A percentile compares a stretch with the other conserved stretches of the same genome.
phyloP scores from a whole-genome alignment of 2,888 invertebrate genomes.

The Agonopterix alstromeriana region DNA sequence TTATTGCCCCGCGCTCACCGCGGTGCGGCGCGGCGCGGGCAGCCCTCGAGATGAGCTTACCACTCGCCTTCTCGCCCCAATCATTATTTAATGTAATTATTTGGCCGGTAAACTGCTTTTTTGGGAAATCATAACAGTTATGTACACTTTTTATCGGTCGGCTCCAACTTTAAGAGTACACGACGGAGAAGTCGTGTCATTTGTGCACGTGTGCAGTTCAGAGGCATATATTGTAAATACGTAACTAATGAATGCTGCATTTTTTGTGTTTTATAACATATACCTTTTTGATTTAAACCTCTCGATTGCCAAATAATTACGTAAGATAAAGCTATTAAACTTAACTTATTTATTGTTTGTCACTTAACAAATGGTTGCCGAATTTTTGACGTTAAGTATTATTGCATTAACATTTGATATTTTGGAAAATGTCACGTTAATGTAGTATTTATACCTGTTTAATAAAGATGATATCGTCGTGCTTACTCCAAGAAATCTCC shows the following conservation, averaged over 20 bases:
- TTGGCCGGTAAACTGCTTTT: slow-evolving; percentile 53
- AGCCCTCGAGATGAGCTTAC: slow-evolving; percentile 66
- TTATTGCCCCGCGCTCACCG: slow-evolving; percentile 53
- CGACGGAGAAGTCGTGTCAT: slow-evolving; percentile 23
- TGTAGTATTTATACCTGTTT: too few species aligned
- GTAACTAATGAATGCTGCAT: neutral
- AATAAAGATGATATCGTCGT: too few species aligned
- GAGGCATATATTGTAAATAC: slow-evolving; percentile 4
- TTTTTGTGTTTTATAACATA: neutral
- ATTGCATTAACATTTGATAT: too few species aligned
- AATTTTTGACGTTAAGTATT: too few species aligned
- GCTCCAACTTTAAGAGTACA: slow-evolving; percentile 24
- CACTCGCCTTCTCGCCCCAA: slow-evolving; percentile 54
- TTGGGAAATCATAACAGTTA: slow-evolving; percentile 59
- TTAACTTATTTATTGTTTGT: too few species aligned
- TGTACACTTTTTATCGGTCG: slow-evolving; percentile 42
- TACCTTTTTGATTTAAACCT: neutral
- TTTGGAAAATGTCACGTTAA: too few species aligned
- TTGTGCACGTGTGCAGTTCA: slow-evolving; percentile 7
- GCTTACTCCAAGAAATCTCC: too few species aligned
- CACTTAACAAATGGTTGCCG: too few species aligned
- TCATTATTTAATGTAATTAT: slow-evolving; percentile 73
- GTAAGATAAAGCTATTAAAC: too few species aligned
- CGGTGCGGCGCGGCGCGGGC: slow-evolving; percentile 18
- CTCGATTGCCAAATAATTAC: neutral